Percentiles rank a stretch among this genome's conserved stretches.
phyloP scores from a whole-genome alignment of 2,797 vertebrate genomes.

The Pangasius mekongensis region DNA sequence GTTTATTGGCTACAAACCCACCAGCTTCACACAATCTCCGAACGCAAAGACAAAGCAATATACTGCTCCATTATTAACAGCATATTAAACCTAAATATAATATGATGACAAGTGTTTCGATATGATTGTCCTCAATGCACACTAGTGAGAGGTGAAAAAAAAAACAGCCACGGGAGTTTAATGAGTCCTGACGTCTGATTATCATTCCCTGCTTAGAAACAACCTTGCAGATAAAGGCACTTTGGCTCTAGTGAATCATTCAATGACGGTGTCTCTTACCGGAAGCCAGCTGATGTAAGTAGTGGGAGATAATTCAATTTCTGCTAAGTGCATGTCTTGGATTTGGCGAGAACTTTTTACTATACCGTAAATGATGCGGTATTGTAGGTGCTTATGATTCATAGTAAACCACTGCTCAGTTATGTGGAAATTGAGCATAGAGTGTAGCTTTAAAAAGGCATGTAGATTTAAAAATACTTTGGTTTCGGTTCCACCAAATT shows the following conservation, averaged over 20 bases:
- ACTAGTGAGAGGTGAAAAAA: not conserved
- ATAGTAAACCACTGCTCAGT: not conserved
- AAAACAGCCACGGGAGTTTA: conserved; percentile 3
- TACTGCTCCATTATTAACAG: not conserved
- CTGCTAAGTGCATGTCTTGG: conserved; percentile 60
- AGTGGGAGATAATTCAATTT: conserved; percentile 65
- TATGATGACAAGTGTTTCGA: not conserved
- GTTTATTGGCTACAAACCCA: not conserved
- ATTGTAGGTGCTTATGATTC: conserved; percentile 44
- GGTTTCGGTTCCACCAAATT: not conserved
- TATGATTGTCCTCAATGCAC: not conserved
- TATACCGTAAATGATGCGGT: conserved; percentile 61
- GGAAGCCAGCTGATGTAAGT: conserved; percentile 58
- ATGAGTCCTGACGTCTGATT: conserved; percentile 29
- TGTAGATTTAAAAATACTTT: not conserved
- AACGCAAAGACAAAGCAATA: not conserved
- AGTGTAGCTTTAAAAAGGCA: not conserved
- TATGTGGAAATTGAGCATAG: not conserved
- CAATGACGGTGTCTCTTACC: conserved; percentile 51
- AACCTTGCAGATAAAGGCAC: conserved; percentile 56
- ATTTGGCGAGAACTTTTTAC: conserved; percentile 60
- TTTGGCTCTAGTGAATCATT: conserved; percentile 59
- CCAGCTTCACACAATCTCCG: conserved; percentile 58
- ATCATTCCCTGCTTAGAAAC: conserved; percentile 33
- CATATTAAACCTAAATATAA: not conserved